Evolutionary conservation across 2,113 vertebrate genomes (phyloP).

Genomic region (Suncus etruscus): DNA sequence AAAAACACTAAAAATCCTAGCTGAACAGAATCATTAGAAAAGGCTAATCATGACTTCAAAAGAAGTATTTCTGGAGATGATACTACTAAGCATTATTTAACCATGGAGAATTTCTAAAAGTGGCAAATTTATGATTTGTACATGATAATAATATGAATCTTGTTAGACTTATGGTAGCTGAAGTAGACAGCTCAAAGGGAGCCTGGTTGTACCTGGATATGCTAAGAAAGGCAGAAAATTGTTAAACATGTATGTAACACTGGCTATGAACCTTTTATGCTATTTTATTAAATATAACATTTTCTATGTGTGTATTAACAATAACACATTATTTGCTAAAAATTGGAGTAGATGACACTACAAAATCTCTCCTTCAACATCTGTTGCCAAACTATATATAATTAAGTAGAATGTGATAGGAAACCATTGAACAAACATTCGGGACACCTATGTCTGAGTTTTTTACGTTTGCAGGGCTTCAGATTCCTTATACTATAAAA

Average conservation of each 20-base stretch:
- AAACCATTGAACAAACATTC: not conserved
- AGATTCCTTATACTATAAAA: not conserved
- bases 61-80: conserved; percentile 50
- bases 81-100: conserved; percentile 67
- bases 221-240: not conserved
- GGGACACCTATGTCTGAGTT: not conserved
- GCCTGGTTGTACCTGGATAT: not conserved
- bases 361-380: not conserved
- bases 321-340: not conserved
- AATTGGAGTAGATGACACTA: not conserved
- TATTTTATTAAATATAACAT: conserved; percentile 19
- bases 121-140: not conserved
- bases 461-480: not conserved
- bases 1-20: conserved; percentile 81
- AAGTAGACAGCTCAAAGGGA: not conserved
- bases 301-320: not conserved
- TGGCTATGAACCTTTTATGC: not conserved
- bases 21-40: conserved; percentile 77
- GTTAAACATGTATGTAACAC: not conserved
- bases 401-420: not conserved
- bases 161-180: not conserved
- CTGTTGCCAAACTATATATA: not conserved
- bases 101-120: conserved; percentile 37
- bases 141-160: not conserved
- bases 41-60: conserved; percentile 65